Conservation (phyloP, 2,113 vertebrate genomes). For the western clawed frog (Xenopus tropicalis) region DNA sequence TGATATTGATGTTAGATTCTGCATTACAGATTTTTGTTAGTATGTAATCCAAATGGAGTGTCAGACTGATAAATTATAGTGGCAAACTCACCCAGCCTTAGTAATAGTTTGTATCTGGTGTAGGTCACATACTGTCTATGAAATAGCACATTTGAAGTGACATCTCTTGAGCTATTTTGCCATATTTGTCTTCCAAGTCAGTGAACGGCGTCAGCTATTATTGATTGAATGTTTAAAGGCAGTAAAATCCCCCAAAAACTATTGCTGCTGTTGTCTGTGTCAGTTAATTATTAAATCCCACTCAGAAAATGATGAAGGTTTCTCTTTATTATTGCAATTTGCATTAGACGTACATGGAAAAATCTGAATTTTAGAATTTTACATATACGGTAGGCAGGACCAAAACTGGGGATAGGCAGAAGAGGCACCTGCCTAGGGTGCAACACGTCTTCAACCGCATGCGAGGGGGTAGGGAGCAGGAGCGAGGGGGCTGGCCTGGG, state of each 20-base stretch:
- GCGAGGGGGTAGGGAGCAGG: too few species aligned
- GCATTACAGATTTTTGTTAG: conserved; percentile 8
- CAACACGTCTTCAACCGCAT: too few species aligned
- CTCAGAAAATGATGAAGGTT: too few species aligned
- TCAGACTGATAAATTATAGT: conserved; percentile 19
- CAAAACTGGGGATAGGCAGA: too few species aligned
- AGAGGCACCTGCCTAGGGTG: too few species aligned
- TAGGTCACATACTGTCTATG: conserved; percentile 11
- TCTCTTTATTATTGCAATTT: too few species aligned
- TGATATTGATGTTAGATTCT: conserved; percentile 21
- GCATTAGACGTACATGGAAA: too few species aligned
- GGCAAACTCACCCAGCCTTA: conserved; percentile 8
- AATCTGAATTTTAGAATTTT: too few species aligned
- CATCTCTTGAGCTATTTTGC: conserved; percentile 1
- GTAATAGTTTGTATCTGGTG: conserved; percentile 10
- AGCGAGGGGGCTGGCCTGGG: too few species aligned
- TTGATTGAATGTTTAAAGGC: conserved; percentile 27
- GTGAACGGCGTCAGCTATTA: conserved; percentile 16
- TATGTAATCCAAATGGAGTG: background rate
- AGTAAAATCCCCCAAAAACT: background rate
- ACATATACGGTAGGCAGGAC: too few species aligned
- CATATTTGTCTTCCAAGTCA: background rate
- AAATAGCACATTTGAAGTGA: conserved; percentile 22
- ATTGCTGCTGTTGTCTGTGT: background rate
- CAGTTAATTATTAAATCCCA: background rate